These are phyloP conservation scores for Lasioglossum figueresi DNA, from an alignment of 2,888 invertebrate genomes.

Conservation along the genomic window DNA sequence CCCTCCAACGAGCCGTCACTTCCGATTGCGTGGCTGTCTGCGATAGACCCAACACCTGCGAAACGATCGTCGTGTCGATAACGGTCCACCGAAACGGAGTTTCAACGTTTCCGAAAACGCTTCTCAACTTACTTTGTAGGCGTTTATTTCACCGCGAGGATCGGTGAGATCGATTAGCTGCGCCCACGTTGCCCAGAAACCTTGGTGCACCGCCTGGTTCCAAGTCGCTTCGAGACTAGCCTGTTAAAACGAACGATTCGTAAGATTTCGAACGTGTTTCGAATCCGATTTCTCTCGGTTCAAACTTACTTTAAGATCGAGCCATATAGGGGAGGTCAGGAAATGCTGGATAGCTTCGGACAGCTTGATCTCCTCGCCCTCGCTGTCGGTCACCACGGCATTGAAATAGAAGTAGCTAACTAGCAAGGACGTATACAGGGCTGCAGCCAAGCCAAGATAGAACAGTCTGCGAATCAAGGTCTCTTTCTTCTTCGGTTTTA, in stretches of 20 bases:
- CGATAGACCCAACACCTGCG: conserved; percentile 90
- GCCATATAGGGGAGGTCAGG: conserved; percentile 92
- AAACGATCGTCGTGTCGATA: conserved; percentile 4
- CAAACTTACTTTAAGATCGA: conserved; percentile 84
- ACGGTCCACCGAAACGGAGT: background rate
- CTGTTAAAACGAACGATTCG: conserved; percentile 59
- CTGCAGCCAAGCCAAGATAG: conserved; percentile 87
- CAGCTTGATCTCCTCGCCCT: conserved; percentile 94
- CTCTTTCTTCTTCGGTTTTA: conserved; percentile 86
- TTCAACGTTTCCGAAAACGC: background rate
- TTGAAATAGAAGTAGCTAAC: conserved; percentile 94
- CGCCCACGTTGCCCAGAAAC: conserved; percentile 92
- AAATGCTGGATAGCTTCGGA: conserved; percentile 95
- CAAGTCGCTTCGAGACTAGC: conserved; percentile 88
- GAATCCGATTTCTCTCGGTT: background rate
- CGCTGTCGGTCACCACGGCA: conserved; percentile 92
- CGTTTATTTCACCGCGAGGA: conserved; percentile 95
- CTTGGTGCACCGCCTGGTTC: conserved; percentile 92
- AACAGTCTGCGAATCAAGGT: conserved; percentile 85
- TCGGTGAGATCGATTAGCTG: conserved; percentile 94
- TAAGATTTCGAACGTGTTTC: background rate
- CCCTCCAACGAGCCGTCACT: conserved; percentile 92
- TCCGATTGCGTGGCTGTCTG: conserved; percentile 93
- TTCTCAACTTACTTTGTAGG: conserved; percentile 88
- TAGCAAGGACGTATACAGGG: conserved; percentile 90